A percentile compares a stretch with the other conserved stretches of the same genome.
Evolutionary conservation across 1,140 invertebrate species (phyloP).

Genomic region (Heliconius congener): DNA sequence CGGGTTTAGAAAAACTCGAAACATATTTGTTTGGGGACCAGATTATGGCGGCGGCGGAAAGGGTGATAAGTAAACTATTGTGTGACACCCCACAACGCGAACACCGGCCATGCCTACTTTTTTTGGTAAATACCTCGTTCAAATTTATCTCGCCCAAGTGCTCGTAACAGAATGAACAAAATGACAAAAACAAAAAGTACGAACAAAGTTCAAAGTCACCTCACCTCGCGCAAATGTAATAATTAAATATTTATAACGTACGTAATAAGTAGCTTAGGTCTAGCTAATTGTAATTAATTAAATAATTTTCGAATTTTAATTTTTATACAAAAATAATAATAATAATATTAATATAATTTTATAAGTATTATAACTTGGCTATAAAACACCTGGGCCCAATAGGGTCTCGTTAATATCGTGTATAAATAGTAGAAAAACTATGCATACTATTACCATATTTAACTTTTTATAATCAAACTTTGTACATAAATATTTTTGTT

Average conservation of each 20-base stretch:
- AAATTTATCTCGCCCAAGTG: not conserved
- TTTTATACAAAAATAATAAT: not conserved
- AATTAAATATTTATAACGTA: not conserved
- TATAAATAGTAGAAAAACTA: no score
- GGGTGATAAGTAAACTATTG: constrained; percentile 25
- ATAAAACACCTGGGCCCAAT: no score
- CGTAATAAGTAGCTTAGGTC: not conserved
- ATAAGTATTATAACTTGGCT: not conserved
- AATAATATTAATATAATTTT: not conserved
- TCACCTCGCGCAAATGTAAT: not conserved
- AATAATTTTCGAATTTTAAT: no score
- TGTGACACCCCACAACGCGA: constrained; percentile 15
- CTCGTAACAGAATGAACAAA: not conserved
- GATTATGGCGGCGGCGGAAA: not conserved
- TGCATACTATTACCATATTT: no score
- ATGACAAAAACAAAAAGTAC: not conserved
- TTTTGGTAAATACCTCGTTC: not conserved
- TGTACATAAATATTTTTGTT: no score
- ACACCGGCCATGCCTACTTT: not conserved
- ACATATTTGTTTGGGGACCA: constrained; percentile 11
- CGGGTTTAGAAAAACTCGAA: not conserved
- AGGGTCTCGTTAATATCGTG: no score
- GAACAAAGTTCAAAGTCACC: constrained; percentile 21
- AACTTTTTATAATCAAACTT: no score
- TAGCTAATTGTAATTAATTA: not conserved